phyloP scores from a whole-genome alignment of 2,797 vertebrate genomes.

The Halcyon leucocephala region DNA sequence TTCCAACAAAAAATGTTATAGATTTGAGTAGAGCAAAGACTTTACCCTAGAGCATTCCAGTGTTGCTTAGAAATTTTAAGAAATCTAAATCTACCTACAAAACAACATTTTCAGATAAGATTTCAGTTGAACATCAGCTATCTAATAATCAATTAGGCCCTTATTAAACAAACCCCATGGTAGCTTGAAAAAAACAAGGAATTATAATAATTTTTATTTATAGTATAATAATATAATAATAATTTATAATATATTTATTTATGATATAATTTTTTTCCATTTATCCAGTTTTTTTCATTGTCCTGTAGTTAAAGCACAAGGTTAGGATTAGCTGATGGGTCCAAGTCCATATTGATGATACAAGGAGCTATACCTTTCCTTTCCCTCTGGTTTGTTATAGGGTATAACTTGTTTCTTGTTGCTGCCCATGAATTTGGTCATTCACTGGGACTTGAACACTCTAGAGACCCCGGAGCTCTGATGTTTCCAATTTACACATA shows the following conservation, averaged over 20 bases:
- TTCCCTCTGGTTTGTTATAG: slow-evolving; percentile 67
- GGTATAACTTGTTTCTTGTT: slow-evolving; percentile 87
- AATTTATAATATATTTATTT: too few relatives aligned
- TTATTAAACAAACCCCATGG: background rate
- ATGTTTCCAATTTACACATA: slow-evolving; percentile 93
- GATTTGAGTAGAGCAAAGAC: background rate
- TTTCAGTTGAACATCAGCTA: background rate
- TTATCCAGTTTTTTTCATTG: background rate
- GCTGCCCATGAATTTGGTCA: slow-evolving; percentile 91
- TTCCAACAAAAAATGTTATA: background rate
- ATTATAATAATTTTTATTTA: background rate
- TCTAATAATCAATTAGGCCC: fast-evolving
- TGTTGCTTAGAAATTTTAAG: background rate
- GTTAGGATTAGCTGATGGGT: background rate
- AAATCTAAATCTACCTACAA: background rate
- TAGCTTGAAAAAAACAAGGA: background rate
- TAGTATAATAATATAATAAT: too few relatives aligned
- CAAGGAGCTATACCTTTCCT: background rate
- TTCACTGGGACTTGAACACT: slow-evolving; percentile 87
- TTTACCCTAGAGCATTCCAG: background rate
- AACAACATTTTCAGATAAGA: background rate
- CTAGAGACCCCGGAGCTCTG: slow-evolving; percentile 86
- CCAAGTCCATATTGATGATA: background rate
- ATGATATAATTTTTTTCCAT: background rate
- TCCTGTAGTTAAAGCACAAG: background rate